phyloP scores from a whole-genome alignment of 2,113 vertebrate genomes.

The Romanogobio albipinnatus region DNA sequence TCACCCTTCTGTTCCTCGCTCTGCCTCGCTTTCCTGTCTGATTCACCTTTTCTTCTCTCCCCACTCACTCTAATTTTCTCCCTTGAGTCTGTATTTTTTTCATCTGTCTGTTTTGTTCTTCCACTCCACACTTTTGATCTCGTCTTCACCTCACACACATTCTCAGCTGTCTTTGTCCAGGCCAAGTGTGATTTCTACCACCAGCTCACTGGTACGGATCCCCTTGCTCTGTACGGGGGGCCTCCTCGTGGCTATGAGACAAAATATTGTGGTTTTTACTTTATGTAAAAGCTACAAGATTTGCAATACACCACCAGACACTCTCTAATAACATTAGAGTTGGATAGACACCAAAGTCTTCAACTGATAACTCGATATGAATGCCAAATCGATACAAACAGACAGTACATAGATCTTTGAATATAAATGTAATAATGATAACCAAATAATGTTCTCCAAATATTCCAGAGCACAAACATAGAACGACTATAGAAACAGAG shows the following conservation, averaged over 20 bases:
- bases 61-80: slow-evolving; percentile 47
- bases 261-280: not conserved
- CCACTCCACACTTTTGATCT: slow-evolving; percentile 22
- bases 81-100: slow-evolving; percentile 32
- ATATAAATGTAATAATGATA: not conserved
- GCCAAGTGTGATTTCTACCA: slow-evolving; percentile 2
- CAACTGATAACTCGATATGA: not conserved
- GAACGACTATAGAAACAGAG: too few species aligned
- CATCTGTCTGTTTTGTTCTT: slow-evolving; percentile 53
- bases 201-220: not conserved
- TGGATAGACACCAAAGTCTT: not conserved
- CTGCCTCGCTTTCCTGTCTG: slow-evolving; percentile 53
- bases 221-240: not conserved
- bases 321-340: not conserved
- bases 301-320: not conserved
- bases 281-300: not conserved
- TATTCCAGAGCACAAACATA: not conserved
- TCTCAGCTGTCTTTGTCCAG: slow-evolving; percentile 15
- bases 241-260: not conserved
- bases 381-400: not conserved
- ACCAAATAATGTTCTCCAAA: not conserved
- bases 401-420: not conserved
- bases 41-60: slow-evolving; percentile 49
- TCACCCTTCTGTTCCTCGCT: slow-evolving; percentile 51
- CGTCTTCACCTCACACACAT: slow-evolving; percentile 6